Conservation (phyloP, 2,113 vertebrate genomes). For the Malurus alboscapulatus region DNA sequence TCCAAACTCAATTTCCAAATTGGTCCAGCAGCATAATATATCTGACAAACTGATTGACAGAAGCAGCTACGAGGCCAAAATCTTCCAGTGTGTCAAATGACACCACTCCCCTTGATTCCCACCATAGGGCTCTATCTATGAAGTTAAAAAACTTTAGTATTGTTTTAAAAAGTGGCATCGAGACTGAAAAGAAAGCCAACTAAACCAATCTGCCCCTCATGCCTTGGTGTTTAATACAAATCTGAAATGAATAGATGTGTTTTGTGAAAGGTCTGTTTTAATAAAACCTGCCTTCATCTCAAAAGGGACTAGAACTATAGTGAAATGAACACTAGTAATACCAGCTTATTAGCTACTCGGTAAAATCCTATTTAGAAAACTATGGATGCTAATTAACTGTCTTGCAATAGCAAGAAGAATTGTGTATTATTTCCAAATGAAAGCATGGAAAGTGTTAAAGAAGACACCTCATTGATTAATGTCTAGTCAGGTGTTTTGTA, state of each 20-base stretch:
- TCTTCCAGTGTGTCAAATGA: neutral
- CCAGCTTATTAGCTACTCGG: neutral
- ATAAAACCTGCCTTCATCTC: neutral
- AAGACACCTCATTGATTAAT: neutral
- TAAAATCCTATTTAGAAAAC: conserved; percentile 14
- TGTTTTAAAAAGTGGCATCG: neutral
- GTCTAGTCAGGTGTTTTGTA: neutral
- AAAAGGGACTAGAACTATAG: neutral
- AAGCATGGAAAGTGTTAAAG: conserved; percentile 16
- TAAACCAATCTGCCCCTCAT: neutral
- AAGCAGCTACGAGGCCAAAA: neutral
- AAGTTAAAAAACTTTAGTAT: neutral
- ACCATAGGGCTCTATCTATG: neutral
- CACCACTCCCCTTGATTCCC: neutral
- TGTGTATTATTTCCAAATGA: neutral
- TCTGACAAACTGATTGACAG: neutral
- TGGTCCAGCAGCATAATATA: neutral
- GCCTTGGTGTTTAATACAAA: neutral
- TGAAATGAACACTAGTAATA: neutral
- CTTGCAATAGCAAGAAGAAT: neutral
- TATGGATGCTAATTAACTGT: conserved; percentile 32
- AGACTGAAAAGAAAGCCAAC: neutral
- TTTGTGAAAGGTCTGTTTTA: neutral
- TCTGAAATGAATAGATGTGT: neutral
- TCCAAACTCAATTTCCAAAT: neutral